A percentile compares a stretch with the other conserved stretches of the same genome.
Evolutionary conservation across 2,797 vertebrate genomes (phyloP).

Genomic region (Lutjanus campechanus): DNA sequence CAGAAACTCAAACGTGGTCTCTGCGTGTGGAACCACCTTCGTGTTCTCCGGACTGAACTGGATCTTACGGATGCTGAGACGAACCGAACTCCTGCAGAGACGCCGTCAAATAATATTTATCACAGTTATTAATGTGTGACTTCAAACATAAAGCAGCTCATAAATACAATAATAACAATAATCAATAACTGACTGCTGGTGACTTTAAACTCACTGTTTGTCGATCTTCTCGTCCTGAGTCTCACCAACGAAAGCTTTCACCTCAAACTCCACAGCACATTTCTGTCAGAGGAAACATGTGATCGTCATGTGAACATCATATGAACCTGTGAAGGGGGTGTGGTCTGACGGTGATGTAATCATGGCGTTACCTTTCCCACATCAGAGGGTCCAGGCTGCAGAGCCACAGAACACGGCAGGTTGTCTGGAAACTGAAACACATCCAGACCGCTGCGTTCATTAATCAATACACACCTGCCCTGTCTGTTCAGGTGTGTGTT

Average conservation of each 20-base stretch:
- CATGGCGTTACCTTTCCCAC: conserved; percentile 88
- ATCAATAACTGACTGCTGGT: too few relatives aligned
- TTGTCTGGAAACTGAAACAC: conserved; percentile 92
- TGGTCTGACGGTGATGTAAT: neutral
- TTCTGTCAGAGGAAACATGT: conserved; percentile 76
- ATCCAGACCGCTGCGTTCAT: neutral
- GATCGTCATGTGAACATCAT: neutral
- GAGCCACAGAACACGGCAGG: conserved; percentile 91
- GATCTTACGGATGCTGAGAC: conserved; percentile 92
- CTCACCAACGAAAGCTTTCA: conserved; percentile 90
- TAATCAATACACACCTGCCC: too few relatives aligned
- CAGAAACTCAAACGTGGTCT: conserved; percentile 93
- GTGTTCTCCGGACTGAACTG: conserved; percentile 87
- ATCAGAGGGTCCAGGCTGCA: conserved; percentile 91
- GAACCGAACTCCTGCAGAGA: conserved; percentile 87
- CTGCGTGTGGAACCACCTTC: conserved; percentile 82
- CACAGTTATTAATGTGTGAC: neutral
- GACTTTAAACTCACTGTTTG: conserved; percentile 86
- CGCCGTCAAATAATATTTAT: neutral
- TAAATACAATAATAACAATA: neutral
- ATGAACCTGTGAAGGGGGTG: neutral
- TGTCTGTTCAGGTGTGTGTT: too few relatives aligned
- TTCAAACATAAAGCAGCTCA: neutral
- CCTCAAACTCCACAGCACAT: conserved; percentile 94
- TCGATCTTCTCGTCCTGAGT: conserved; percentile 87